phyloP scores from a whole-genome alignment of 2,113 vertebrate species.

The Hippocampus zosterae region DNA sequence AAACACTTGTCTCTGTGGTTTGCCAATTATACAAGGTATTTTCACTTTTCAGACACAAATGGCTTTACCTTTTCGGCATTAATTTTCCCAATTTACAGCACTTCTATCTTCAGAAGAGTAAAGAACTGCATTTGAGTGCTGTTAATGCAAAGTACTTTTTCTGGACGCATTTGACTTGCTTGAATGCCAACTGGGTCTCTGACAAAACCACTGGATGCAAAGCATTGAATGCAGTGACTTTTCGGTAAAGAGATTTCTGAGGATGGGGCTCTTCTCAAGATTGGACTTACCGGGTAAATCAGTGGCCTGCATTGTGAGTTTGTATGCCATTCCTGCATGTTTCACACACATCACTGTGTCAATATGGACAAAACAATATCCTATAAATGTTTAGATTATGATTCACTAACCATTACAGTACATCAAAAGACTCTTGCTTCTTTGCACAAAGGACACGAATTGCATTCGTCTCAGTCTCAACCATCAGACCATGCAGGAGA shows the following conservation, averaged over 20 bases:
- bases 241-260: background rate
- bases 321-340: background rate
- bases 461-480: background rate
- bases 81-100: background rate
- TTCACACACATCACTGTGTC: background rate
- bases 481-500: slow-evolving; percentile 11
- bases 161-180: slow-evolving; percentile 1
- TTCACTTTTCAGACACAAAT: background rate
- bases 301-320: background rate
- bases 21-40: background rate
- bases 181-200: slow-evolving; percentile 4
- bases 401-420: background rate
- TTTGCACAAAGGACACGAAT: slow-evolving; percentile 40
- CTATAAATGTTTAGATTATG: background rate
- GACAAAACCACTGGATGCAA: slow-evolving; percentile 6
- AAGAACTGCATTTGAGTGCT: slow-evolving; percentile 16
- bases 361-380: background rate
- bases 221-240: background rate
- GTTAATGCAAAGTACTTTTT: slow-evolving; percentile 15
- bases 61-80: too few relatives aligned
- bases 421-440: slow-evolving; percentile 18
- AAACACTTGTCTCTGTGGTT: background rate
- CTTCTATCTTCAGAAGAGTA: slow-evolving; percentile 12
- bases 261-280: background rate
- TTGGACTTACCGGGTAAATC: background rate